Evolutionary conservation across 2,797 vertebrate genomes (phyloP), one percentile per base, ranked within the genome.

Genomic region (Pogoniulus pusillus): DNA sequence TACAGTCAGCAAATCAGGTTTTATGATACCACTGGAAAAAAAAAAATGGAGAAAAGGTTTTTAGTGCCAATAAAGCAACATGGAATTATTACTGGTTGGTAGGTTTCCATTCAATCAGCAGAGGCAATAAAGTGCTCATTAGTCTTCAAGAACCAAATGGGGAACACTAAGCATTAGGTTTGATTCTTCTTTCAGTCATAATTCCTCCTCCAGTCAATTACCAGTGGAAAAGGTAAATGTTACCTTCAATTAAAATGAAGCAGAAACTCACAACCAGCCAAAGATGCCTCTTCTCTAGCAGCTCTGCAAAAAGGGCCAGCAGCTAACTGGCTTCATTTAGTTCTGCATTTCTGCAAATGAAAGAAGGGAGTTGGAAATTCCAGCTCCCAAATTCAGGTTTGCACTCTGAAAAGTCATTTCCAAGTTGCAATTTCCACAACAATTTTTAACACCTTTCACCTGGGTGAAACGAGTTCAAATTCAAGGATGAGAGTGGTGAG

Each of bases 161-260:
- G 63, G 51, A 93, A 66, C 16, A 82, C 34, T 43, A 87, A 45
- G 43, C 54, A 74, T 24, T 62, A 34, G 16, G 53, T 70, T 81
- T 83, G 74, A 85, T 65, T 82, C 57, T 85, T 75, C 84, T 89
- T 93, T 62, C 81, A 72, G 66, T 73, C 77, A 75, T 80, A 80
- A 84, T 65, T 82, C 54, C 82, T 70, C 87, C 87, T 93, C 63
- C 82, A 71, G 63, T 79, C 77, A 79, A 60, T 65, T 70, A 65
- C 47, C 59, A 85, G 53, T 8, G 20, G 47, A 88, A 94, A 85
- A 74, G 66, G 35, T 55, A 85, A 91, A 74, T 0, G 9, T 34
- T 72, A 77, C 23, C 51, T 85, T 91, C 68, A 47, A 62, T 70
- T 85, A 90, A 92, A 90, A 77, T 55, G 13, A 76, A 91, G 53